Evolutionary conservation across 2,113 vertebrate genomes (phyloP).

Genomic region (Ameiurus melas): DNA sequence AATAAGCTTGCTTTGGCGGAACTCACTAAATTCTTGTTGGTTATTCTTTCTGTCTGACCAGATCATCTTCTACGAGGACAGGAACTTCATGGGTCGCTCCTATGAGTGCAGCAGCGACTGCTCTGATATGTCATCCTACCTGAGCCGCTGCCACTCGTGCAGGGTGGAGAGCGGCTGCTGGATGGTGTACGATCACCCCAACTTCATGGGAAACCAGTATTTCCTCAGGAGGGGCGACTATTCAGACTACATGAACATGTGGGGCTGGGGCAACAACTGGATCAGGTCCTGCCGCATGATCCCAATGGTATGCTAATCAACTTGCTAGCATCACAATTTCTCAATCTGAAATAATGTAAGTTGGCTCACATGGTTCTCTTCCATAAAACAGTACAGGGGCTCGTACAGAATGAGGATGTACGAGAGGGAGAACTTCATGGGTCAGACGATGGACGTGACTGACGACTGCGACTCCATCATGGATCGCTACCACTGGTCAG

Average conservation of each 20-base stretch:
- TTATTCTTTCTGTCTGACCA: conserved; percentile 30
- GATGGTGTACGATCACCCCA: conserved; percentile 27
- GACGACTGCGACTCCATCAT: conserved; percentile 37
- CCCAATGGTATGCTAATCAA: conserved; percentile 57
- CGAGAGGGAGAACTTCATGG: conserved; percentile 64
- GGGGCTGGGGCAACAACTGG: conserved; percentile 64
- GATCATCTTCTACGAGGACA: conserved; percentile 70
- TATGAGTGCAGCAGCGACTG: conserved; percentile 73
- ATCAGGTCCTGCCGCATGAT: conserved; percentile 66
- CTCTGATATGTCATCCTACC: conserved; percentile 58
- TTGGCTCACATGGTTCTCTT: no score
- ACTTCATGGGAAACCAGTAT: conserved; percentile 51
- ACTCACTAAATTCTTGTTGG: background rate
- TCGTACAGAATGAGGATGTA: conserved; percentile 62
- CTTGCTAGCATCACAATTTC: background rate
- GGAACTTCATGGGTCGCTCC: conserved; percentile 68
- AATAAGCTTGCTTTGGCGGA: background rate
- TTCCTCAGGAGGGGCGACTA: conserved; percentile 56
- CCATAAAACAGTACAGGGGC: conserved; percentile 41
- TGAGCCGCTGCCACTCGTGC: conserved; percentile 58
- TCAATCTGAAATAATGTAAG: background rate
- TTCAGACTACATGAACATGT: conserved; percentile 60
- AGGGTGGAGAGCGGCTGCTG: background rate
- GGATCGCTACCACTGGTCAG: conserved; percentile 37
- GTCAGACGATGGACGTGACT: conserved; percentile 36